Percentiles rank a stretch among this genome's conserved stretches.
phyloP scores from a whole-genome alignment of 1,140 invertebrate genomes.

The Brachionus rubens region DNA sequence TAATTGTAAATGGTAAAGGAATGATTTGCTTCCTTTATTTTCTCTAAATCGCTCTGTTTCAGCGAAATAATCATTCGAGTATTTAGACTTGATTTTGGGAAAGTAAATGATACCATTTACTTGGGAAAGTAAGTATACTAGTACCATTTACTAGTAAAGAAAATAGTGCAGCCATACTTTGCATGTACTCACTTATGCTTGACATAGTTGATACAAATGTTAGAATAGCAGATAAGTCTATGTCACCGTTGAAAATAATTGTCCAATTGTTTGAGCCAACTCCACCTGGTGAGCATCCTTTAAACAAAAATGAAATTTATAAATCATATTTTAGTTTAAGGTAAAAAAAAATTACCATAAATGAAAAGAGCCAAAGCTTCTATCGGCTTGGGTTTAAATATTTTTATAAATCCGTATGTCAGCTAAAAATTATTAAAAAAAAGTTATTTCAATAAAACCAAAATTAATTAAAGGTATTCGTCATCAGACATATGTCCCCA shows the following conservation, averaged over 20 bases:
- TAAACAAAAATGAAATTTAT: neutral
- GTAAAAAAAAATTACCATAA: neutral
- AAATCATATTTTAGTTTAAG: neutral
- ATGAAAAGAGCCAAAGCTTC: slow-evolving; percentile 42
- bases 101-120: no score
- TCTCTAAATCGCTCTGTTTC: no score
- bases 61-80: no score
- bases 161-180: no score
- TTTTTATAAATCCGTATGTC: slow-evolving; percentile 21
- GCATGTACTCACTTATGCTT: slow-evolving; percentile 1
- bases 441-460: neutral
- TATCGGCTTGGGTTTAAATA: neutral
- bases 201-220: slow-evolving; percentile 46
- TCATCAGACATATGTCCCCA: no score
- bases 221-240: slow-evolving; percentile 41
- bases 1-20: no score
- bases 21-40: no score
- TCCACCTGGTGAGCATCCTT: slow-evolving; percentile 45
- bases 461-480: neutral
- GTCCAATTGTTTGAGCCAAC: slow-evolving; percentile 45
- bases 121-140: no score
- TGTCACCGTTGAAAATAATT: slow-evolving; percentile 45
- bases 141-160: no score
- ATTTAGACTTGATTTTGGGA: no score
- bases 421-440: slow-evolving; percentile 16